These are phyloP conservation scores for Maniola hyperantus DNA, from an alignment of 2,888 invertebrate species.

Conservation along the genomic window DNA sequence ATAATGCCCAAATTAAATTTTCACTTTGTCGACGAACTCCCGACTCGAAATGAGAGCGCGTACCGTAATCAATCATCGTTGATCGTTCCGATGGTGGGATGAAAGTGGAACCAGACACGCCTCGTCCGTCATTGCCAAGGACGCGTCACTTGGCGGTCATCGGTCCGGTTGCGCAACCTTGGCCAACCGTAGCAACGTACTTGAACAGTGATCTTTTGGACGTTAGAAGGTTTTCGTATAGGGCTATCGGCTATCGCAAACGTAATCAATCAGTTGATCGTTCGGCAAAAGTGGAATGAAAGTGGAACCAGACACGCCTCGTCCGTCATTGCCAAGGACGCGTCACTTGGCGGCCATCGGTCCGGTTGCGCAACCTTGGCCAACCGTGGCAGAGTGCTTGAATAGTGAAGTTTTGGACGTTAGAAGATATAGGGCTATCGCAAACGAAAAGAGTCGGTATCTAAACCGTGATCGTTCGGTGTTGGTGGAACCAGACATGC, in stretches of 20 bases:
- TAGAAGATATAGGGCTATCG: too few relatives aligned
- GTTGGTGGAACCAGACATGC: neutral
- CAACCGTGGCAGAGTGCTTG: slow-evolving; percentile 1
- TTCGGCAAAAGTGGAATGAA: neutral
- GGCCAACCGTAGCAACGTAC: slow-evolving; percentile 4
- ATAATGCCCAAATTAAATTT: slow-evolving; percentile 10
- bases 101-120: slow-evolving; percentile 13
- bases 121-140: slow-evolving; percentile 34
- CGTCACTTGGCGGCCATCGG: slow-evolving; percentile 30
- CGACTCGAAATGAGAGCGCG: slow-evolving; percentile 17
- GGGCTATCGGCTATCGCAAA: too few relatives aligned
- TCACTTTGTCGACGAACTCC: slow-evolving; percentile 17
- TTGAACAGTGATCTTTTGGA: too few relatives aligned
- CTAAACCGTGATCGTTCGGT: slow-evolving; percentile 2
- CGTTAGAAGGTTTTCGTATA: too few relatives aligned
- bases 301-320: slow-evolving; percentile 14
- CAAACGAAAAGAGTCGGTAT: slow-evolving; percentile 29
- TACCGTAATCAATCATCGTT: slow-evolving; percentile 33
- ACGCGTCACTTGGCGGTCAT: slow-evolving; percentile 31
- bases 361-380: slow-evolving; percentile 30
- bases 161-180: slow-evolving; percentile 33
- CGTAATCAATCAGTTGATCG: slow-evolving; percentile 32
- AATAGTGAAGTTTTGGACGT: too few relatives aligned
- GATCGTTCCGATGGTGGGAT: slow-evolving; percentile 11
- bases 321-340: slow-evolving; percentile 35